Base-by-base conservation (phyloP, 1,140 invertebrate species). In the Epicauta chinensis region DNA sequence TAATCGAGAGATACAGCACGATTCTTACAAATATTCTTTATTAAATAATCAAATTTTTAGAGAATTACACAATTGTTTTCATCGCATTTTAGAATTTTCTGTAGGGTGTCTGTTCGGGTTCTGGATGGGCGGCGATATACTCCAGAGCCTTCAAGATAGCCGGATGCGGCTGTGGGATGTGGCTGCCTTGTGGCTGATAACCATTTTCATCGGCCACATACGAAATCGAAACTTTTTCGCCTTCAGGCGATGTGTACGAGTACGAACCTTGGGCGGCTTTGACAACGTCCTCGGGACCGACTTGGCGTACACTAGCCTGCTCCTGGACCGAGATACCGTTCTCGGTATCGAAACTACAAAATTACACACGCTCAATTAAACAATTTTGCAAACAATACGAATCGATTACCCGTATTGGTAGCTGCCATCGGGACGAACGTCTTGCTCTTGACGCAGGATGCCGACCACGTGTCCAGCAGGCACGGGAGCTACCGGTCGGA, bases 171-270 rank as follows among this genome's bases (percentile, higher is more conserved):
- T 71, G 66, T 9, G 77, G 77, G 10, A 79, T 64, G 57, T 76
- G 73, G 3, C 61, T 71, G 16, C 77, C 76, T 40, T 73, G 61
- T 1, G 77, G 70, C 7, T 74, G 75, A 69, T 74, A 81, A 14
- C 77, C 76, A 35, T 73, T 75, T 36, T 80, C 68, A 55, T 81
- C 74, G 35, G 80, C 78, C 34, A 69, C 58, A 66, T 82, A 82
- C 3, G 50, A 61, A 2, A 81, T 58, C 1, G 55, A 43, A 30
- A 77, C 65, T 6, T 68, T 63, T 4, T 69, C 66, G 4, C 79
- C 79, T 35, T 80, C 74, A 1, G 49, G 49, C 17, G 49, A 51
- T 9, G 49, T 51, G 31, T 51, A 51, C 10, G 5, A 14, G 16
- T 39, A 51, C 16, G 49, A 42, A 5, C 49, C 49, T 36, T 43